phyloP scores from a whole-genome alignment of 2,797 vertebrate genomes.

The Melopsittacus undulatus region DNA sequence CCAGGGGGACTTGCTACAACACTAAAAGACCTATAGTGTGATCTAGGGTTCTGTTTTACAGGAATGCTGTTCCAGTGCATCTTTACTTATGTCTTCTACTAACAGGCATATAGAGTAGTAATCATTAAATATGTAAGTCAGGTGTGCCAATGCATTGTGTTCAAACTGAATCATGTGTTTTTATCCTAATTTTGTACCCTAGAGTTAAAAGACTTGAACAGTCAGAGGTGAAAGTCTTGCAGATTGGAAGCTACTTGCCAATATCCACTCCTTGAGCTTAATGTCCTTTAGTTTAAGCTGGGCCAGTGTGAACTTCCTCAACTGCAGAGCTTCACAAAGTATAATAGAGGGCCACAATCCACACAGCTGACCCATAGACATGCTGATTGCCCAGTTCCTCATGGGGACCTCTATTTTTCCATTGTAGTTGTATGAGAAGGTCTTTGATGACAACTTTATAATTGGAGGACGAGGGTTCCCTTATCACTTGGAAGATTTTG shows the following conservation, averaged over 20 bases:
- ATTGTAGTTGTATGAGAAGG: rapidly evolving
- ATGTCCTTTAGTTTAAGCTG: background rate
- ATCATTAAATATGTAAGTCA: background rate
- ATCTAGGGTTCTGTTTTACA: background rate
- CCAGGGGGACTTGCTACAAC: background rate
- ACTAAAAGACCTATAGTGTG: background rate
- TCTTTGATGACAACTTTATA: background rate
- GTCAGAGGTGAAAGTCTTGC: background rate
- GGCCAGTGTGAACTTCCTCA: background rate
- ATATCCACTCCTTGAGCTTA: background rate
- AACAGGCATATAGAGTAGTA: background rate
- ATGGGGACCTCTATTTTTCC: background rate
- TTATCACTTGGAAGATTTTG: conserved; percentile 61
- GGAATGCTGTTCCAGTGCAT: background rate
- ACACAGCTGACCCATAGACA: background rate
- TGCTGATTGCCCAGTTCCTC: background rate
- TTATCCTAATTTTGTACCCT: background rate
- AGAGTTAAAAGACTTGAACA: background rate
- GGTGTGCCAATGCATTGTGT: background rate
- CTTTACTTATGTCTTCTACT: background rate
- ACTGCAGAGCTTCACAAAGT: background rate
- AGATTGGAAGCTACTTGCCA: background rate
- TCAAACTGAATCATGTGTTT: background rate
- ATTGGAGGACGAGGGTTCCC: conserved; percentile 27
- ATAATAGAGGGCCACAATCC: background rate